Evolutionary conservation across 1,140 invertebrate species (phyloP).

Genomic region (Aphidius gifuensis): DNA sequence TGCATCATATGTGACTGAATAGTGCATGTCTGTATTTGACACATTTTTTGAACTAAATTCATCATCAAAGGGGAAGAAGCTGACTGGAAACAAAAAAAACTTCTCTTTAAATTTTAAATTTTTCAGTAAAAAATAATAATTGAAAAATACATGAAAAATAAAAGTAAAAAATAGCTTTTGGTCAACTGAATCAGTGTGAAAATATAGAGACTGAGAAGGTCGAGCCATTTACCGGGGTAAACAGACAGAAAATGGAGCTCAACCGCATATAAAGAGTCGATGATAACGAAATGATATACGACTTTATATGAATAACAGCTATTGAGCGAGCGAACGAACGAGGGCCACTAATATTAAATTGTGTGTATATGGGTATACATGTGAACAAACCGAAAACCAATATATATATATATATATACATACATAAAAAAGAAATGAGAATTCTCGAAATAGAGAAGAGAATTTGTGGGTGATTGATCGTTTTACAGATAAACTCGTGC

Average conservation of each 20-base stretch:
- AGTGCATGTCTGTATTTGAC: too few species aligned
- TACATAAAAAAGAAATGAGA: constrained; percentile 25
- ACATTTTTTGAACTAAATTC: too few species aligned
- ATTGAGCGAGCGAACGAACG: constrained; percentile 9
- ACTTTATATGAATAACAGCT: constrained; percentile 46
- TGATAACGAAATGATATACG: constrained; percentile 59
- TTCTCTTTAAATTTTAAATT: too few species aligned
- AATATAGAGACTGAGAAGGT: background rate
- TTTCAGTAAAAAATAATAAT: too few species aligned
- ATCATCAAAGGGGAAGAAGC: too few species aligned
- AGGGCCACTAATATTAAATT: background rate
- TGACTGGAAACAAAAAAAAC: too few species aligned
- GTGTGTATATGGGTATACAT: too few species aligned
- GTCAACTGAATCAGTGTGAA: constrained; percentile 48
- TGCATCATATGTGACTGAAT: too few species aligned
- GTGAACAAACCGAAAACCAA: too few species aligned
- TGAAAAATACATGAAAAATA: too few species aligned
- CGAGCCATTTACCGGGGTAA: constrained; percentile 52
- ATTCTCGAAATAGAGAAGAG: constrained; percentile 1
- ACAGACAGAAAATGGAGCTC: constrained; percentile 58
- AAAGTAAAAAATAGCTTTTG: constrained; percentile 42
- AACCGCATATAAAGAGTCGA: constrained; percentile 58
- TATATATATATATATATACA: too few species aligned
- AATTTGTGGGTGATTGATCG: constrained; percentile 49
- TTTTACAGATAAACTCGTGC: constrained; percentile 45